Evolutionary conservation across 2,888 invertebrate species (phyloP).

Genomic region (Agrilus mali): DNA sequence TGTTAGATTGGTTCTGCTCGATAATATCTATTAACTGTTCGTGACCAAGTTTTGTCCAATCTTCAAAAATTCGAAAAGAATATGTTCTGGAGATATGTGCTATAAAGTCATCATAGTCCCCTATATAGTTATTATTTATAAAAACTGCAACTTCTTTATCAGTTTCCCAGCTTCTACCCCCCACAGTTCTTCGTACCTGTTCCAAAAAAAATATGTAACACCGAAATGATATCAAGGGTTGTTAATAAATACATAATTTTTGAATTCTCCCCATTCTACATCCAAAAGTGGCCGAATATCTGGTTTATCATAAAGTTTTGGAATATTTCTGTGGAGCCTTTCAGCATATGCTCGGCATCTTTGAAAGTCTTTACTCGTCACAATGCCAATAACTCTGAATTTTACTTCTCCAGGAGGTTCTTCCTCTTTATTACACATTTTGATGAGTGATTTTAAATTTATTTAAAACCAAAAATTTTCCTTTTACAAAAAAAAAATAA

Average conservation of each 20-base stretch:
- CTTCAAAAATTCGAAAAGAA: conserved; percentile 31
- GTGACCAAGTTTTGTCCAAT: conserved; percentile 37
- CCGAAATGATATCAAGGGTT: neutral
- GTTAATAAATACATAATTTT: conserved; percentile 17
- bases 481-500: too few species aligned
- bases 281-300: conserved; percentile 27
- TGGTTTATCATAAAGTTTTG: conserved; percentile 23
- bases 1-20: conserved; percentile 26
- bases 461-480: too few species aligned
- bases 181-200: conserved; percentile 29
- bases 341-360: conserved; percentile 23
- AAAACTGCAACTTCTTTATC: conserved; percentile 38
- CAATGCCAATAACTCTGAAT: conserved; percentile 25
- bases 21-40: conserved; percentile 35
- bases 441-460: too few species aligned
- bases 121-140: conserved; percentile 38
- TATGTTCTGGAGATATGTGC: conserved; percentile 36
- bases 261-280: conserved; percentile 28
- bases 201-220: neutral
- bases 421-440: conserved; percentile 2
- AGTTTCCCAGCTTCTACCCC: conserved; percentile 36
- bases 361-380: conserved; percentile 27
- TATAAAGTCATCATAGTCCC: conserved; percentile 39
- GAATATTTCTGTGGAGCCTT: conserved; percentile 21
- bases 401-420: conserved; percentile 10